Evolutionary conservation across 2,888 invertebrate species (phyloP).

Genomic region (Caradrina clavipalpis): DNA sequence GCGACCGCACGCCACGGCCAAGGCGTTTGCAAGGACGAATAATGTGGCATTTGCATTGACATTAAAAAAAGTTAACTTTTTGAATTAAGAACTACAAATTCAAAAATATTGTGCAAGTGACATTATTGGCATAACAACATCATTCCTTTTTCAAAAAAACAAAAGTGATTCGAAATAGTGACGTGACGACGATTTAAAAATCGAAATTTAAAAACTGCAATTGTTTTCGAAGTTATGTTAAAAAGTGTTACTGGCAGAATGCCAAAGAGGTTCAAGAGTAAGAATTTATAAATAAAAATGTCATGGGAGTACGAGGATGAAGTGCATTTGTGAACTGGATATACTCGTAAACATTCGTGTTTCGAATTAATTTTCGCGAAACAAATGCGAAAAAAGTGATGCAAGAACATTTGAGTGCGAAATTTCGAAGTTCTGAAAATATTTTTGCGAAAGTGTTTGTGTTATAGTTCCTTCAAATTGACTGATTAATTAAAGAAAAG

Average conservation of each 20-base stretch:
- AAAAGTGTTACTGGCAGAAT: slow-evolving; percentile 40
- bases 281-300: slow-evolving; percentile 63
- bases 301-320: slow-evolving; percentile 70
- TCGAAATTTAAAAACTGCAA: background rate
- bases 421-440: background rate
- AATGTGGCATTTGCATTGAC: slow-evolving; percentile 60
- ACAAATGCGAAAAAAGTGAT: slow-evolving; percentile 12
- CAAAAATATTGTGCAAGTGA: slow-evolving; percentile 33
- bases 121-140: background rate
- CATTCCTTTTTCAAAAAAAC: background rate
- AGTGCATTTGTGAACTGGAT: slow-evolving; percentile 53
- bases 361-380: slow-evolving; percentile 22
- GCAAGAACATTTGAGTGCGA: slow-evolving; percentile 8
- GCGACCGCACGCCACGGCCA: slow-evolving; percentile 84
- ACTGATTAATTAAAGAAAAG: slow-evolving; percentile 8
- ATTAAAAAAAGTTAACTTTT: slow-evolving; percentile 53
- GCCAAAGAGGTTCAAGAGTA: slow-evolving; percentile 46
- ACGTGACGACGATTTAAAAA: slow-evolving; percentile 4
- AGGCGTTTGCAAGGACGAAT: slow-evolving; percentile 84
- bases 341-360: slow-evolving; percentile 29
- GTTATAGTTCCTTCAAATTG: slow-evolving; percentile 3
- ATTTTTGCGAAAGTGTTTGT: slow-evolving; percentile 2
- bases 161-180: slow-evolving; percentile 28
- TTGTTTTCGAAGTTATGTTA: slow-evolving; percentile 34
- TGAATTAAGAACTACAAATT: slow-evolving; percentile 37